Evolutionary conservation across 2,113 vertebrate species (phyloP), one percentile per base, ranked within the genome.

Genomic region (Sclerurus mexicanus): DNA sequence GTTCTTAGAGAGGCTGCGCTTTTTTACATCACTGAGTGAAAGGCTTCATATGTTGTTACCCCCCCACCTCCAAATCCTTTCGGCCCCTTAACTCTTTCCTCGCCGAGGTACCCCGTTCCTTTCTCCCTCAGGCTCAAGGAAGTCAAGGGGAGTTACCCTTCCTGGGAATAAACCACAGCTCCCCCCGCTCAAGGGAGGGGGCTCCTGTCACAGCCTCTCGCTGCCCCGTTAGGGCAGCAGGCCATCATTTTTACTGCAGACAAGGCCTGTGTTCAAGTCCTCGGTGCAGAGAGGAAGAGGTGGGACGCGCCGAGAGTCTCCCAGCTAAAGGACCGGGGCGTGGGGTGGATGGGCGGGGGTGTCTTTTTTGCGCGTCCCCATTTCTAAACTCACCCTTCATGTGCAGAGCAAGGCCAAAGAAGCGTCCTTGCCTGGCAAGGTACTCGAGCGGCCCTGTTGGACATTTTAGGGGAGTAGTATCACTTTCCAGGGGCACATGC

Each of bases 21-120:
- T 89, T 69, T 96, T 95, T 68, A 85, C 73, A 77, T 79, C 60
- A 81, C 87, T 97, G 88, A 93, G 75, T 93, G 97, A 98, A 96
- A 97, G 87, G 97, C 96, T 97, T 96, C 97, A 60, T 67, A 64
- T 97, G 95, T 55, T 86, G 80, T 75, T 62, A 31, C 10, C n/a
- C 49, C 78, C 77, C 75, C 56, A 27, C 12, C 23, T 14, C 33
- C 39, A 39, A 19, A 47, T 22, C 14, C 68, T 75, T 68, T 87
- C 86, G 18, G 39, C 75, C 71, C 6, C 91, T 98, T 98, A 98
- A 98, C 97, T 58, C 97, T 91, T 97, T 89, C 87, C 71, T 96
- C 58, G 35, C 93, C 30, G 6, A 21, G 64, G 56, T 80, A 59
- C 53, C 55, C 75, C 49, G 2, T 40, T 56, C 33, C 35, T 35